Percentiles rank a stretch among this genome's conserved stretches.
Conservation (phyloP, 2,113 vertebrate species). For the Vulpes ferrilata region DNA sequence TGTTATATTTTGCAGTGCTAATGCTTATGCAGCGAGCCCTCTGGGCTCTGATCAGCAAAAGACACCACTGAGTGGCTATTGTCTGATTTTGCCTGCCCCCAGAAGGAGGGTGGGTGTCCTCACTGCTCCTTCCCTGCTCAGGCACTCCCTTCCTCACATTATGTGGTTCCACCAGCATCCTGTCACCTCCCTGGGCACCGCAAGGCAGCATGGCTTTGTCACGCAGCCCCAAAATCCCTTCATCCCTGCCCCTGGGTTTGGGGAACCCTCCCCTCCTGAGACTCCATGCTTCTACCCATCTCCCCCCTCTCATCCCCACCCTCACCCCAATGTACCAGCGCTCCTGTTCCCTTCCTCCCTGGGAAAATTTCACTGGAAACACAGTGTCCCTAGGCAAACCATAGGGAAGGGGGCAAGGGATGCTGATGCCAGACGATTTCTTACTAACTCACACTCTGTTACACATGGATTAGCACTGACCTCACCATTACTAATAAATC, state of each 20-base stretch:
- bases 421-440: not conserved
- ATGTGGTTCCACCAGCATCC: not conserved
- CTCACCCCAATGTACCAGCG: not conserved
- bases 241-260: not conserved
- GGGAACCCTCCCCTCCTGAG: not conserved
- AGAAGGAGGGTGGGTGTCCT: not conserved
- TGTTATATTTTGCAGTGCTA: accelerated
- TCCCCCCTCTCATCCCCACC: not conserved
- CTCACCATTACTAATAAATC: not conserved
- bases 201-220: not conserved
- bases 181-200: not conserved
- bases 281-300: no score
- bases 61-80: accelerated
- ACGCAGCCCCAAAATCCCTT: not conserved
- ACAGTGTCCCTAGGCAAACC: not conserved
- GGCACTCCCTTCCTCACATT: not conserved
- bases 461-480: not conserved
- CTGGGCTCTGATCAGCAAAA: not conserved
- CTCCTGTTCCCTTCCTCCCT: no score
- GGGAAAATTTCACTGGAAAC: not conserved
- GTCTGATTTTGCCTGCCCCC: not conserved
- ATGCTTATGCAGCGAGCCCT: not conserved
- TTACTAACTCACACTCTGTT: not conserved
- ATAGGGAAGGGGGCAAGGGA: accelerated
- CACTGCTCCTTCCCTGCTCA: not conserved